These are phyloP conservation scores for Oligia latruncula DNA, from an alignment of 2,888 invertebrate genomes.

Conservation along the genomic window DNA sequence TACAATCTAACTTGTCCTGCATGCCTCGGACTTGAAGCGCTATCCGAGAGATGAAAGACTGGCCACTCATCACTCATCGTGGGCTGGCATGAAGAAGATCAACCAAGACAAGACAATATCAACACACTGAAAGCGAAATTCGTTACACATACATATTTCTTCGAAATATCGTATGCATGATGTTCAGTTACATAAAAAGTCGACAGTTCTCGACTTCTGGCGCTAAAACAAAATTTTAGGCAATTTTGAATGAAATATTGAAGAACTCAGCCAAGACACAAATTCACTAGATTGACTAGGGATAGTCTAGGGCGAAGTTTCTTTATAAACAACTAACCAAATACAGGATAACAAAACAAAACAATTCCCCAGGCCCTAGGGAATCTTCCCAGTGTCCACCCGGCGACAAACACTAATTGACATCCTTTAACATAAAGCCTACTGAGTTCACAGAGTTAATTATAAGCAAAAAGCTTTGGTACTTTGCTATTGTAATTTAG, in stretches of 20 bases:
- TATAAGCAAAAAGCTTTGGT: slow-evolving; percentile 18
- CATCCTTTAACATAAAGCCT: background rate
- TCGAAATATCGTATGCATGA: background rate
- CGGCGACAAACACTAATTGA: slow-evolving; percentile 19
- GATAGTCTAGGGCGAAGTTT: background rate
- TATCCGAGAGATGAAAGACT: background rate
- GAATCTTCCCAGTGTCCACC: background rate
- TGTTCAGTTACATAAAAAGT: background rate
- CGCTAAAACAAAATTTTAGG: background rate
- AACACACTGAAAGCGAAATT: background rate
- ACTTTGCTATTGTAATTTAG: background rate
- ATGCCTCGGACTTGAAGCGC: background rate
- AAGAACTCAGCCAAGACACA: background rate
- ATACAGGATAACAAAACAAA: slow-evolving; percentile 3
- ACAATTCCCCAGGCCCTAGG: background rate
- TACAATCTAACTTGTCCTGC: background rate
- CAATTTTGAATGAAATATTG: background rate
- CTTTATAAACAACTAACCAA: background rate
- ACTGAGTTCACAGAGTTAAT: background rate
- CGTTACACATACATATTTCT: background rate
- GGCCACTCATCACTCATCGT: background rate
- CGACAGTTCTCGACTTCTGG: background rate
- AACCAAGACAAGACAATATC: background rate
- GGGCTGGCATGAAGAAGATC: background rate
- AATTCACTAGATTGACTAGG: background rate